Conservation (phyloP, 2,888 invertebrate genomes). For the Opisthograptis luteolata region DNA sequence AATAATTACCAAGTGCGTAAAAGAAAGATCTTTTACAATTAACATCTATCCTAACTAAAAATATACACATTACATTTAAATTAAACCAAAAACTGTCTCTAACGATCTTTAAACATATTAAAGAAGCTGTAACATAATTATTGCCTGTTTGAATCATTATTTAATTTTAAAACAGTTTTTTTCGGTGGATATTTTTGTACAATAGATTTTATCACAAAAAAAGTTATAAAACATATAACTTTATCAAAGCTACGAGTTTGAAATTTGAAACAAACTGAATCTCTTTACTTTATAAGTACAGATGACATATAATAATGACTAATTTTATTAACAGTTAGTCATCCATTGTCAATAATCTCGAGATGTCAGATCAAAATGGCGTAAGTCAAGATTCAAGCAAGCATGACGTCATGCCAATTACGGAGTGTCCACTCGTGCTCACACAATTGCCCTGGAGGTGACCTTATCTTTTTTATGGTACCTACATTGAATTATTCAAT, state of each 20-base stretch:
- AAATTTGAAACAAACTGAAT: too few relatives aligned
- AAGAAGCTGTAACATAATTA: background rate
- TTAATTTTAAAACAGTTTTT: background rate
- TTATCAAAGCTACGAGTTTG: too few relatives aligned
- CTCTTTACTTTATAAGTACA: too few relatives aligned
- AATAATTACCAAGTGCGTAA: too few relatives aligned
- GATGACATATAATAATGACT: constrained; percentile 1
- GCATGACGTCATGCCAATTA: constrained; percentile 19
- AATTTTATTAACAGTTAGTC: background rate
- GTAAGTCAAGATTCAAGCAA: background rate
- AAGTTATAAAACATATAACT: too few relatives aligned
- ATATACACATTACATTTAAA: too few relatives aligned
- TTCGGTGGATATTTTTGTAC: constrained; percentile 7
- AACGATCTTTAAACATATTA: too few relatives aligned
- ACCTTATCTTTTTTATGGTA: constrained; percentile 3
- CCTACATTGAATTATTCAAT: constrained; percentile 9
- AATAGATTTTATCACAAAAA: background rate
- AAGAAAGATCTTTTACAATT: too few relatives aligned
- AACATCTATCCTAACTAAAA: too few relatives aligned
- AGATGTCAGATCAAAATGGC: background rate
- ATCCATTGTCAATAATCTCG: background rate
- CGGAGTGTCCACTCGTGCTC: background rate
- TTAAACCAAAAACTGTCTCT: too few relatives aligned
- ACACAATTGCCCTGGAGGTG: constrained; percentile 5
- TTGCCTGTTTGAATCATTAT: background rate